These are phyloP conservation scores for Epicampocera succincta DNA, from an alignment of 2,888 invertebrate species.

Conservation along the genomic window DNA sequence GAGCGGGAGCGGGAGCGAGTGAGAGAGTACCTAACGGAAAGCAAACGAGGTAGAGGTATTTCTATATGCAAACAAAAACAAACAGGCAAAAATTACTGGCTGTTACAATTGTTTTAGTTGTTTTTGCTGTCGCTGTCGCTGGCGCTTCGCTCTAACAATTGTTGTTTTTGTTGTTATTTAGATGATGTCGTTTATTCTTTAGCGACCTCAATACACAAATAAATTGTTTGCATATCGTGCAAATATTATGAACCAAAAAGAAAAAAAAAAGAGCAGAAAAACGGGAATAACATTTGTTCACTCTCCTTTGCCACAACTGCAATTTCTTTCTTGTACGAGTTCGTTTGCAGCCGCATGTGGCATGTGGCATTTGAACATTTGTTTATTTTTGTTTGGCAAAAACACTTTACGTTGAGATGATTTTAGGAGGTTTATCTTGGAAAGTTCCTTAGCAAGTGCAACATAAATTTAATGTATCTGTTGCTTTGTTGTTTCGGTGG, in stretches of 20 bases:
- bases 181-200: conserved; percentile 66
- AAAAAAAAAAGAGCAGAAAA: conserved; percentile 9
- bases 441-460: background rate
- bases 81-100: conserved; percentile 47
- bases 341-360: conserved; percentile 29
- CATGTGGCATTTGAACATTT: conserved; percentile 39
- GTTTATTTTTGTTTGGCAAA: conserved; percentile 28
- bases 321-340: background rate
- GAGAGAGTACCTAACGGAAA: background rate
- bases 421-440: conserved; percentile 8
- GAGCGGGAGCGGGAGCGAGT: background rate
- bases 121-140: conserved; percentile 23
- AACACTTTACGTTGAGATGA: conserved; percentile 23
- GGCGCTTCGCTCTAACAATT: conserved; percentile 6
- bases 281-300: conserved; percentile 13
- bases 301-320: background rate
- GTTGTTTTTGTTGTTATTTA: conserved; percentile 50
- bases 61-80: conserved; percentile 27
- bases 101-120: conserved; percentile 39
- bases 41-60: background rate
- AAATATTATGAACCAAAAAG: conserved; percentile 53
- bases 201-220: conserved; percentile 66
- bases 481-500: background rate
- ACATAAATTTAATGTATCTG: background rate
- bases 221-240: conserved; percentile 66